Evolutionary conservation across 2,113 vertebrate species (phyloP).

Genomic region (Piprites chloris): DNA sequence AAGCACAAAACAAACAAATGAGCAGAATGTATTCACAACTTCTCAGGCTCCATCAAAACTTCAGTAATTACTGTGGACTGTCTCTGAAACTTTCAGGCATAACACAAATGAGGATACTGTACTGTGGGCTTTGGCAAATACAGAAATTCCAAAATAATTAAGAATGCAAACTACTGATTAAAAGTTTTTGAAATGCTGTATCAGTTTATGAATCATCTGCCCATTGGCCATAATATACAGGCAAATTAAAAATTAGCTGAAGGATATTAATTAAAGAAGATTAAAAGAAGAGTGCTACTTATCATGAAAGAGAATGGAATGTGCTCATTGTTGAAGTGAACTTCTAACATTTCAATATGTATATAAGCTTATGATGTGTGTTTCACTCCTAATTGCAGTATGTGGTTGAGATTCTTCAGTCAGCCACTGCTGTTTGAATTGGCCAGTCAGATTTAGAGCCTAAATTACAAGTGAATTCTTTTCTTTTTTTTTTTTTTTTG

Average conservation of each 20-base stretch:
- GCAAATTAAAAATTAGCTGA: slow-evolving; percentile 42
- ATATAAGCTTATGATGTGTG: neutral
- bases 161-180: slow-evolving; percentile 55
- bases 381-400: neutral
- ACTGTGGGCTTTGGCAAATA: slow-evolving; percentile 41
- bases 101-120: slow-evolving; percentile 47
- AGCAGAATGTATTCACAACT: neutral
- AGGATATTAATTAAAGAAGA: slow-evolving; percentile 60
- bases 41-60: neutral
- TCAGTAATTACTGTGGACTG: neutral
- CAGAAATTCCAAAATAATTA: slow-evolving; percentile 60
- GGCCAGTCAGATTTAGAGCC: neutral
- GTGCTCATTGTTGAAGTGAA: neutral
- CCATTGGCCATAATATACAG: slow-evolving; percentile 36
- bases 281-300: slow-evolving; percentile 26
- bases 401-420: neutral
- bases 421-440: neutral
- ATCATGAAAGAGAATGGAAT: neutral
- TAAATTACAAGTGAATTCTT: neutral
- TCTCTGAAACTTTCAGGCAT: slow-evolving; percentile 32
- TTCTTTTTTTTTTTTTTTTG: too few relatives aligned
- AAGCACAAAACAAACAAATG: neutral
- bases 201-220: slow-evolving; percentile 58
- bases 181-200: slow-evolving; percentile 31
- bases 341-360: neutral